phyloP scores from a whole-genome alignment of 2,797 vertebrate species.

The Muraenolepis orangiensis region DNA sequence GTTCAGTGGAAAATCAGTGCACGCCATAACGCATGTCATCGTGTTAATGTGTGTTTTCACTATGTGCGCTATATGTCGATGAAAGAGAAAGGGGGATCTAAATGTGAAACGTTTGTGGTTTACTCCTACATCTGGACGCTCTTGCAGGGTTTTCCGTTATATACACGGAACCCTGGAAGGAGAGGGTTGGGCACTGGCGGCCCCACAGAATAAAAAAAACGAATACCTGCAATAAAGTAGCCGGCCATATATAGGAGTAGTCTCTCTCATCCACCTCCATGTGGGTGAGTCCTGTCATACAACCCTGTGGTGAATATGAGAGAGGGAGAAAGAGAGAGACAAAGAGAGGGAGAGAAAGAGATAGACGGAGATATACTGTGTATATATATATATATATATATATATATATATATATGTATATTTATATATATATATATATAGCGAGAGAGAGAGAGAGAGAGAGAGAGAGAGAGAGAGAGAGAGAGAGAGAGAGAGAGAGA shows the following conservation, averaged over 20 bases:
- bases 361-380: too few relatives aligned
- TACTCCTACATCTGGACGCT: slow-evolving; percentile 39
- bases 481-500: neutral
- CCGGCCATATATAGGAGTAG: neutral
- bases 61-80: neutral
- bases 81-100: neutral
- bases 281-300: neutral
- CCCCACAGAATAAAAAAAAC: neutral
- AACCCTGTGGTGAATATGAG: neutral
- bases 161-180: slow-evolving; percentile 21
- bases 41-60: neutral
- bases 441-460: too few relatives aligned
- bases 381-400: too few relatives aligned
- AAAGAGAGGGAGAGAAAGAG: neutral
- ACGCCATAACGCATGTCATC: neutral
- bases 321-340: neutral
- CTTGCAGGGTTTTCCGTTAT: slow-evolving; percentile 28
- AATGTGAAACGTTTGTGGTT: neutral
- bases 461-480: too few relatives aligned
- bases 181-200: neutral
- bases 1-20: neutral
- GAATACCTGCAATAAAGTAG: neutral
- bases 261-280: neutral
- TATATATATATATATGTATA: too few relatives aligned
- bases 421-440: too few relatives aligned